phyloP scores from a whole-genome alignment of 2,113 vertebrate genomes.

The Rhea americana region DNA sequence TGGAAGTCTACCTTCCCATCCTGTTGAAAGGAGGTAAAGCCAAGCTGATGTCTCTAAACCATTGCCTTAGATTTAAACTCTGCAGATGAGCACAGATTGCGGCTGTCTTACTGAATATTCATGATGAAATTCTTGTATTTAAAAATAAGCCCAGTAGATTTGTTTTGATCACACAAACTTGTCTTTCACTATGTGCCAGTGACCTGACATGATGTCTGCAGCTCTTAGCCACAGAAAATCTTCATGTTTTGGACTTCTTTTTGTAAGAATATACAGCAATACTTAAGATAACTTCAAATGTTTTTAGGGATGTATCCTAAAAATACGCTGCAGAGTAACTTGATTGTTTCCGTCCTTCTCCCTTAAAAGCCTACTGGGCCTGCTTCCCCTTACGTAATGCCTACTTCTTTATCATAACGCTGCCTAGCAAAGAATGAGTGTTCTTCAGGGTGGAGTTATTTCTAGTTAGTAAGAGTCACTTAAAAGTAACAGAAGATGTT shows the following conservation, averaged over 20 bases:
- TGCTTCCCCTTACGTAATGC: background rate
- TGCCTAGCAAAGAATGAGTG: background rate
- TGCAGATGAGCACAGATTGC: background rate
- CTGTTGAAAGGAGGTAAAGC: background rate
- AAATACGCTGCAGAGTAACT: background rate
- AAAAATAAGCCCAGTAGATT: slow-evolving; percentile 44
- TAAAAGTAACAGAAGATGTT: background rate
- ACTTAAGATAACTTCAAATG: background rate
- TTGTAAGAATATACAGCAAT: background rate
- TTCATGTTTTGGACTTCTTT: background rate
- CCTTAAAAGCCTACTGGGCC: background rate
- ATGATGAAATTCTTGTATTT: slow-evolving; percentile 26
- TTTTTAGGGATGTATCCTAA: background rate
- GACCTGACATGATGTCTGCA: background rate
- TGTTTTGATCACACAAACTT: slow-evolving; percentile 14
- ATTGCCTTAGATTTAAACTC: background rate
- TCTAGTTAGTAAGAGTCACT: background rate
- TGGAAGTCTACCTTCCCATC: background rate
- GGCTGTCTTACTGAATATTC: slow-evolving; percentile 43
- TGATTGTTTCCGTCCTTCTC: background rate
- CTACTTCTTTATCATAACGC: background rate
- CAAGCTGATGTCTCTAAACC: background rate
- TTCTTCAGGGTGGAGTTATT: background rate
- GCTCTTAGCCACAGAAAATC: background rate
- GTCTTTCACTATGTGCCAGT: background rate